Percentiles rank a stretch among this genome's conserved stretches.
Evolutionary conservation across 1,140 invertebrate genomes (phyloP).

Genomic region (Neodiprion lecontei): DNA sequence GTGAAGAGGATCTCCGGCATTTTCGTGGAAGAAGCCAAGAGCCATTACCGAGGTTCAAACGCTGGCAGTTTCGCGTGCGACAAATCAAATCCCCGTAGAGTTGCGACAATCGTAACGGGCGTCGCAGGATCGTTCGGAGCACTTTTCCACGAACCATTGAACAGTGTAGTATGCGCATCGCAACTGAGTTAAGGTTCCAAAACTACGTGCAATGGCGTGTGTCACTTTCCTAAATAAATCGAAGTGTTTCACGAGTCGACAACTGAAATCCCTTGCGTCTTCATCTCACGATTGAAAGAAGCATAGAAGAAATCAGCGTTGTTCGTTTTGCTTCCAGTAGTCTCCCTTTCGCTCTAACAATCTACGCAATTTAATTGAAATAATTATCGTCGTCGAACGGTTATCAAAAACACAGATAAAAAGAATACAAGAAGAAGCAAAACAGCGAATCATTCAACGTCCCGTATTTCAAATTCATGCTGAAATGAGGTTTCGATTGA

Average conservation of each 20-base stretch:
- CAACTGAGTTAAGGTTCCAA: not conserved
- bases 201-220: not conserved
- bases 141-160: not conserved
- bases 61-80: slow-evolving; percentile 29
- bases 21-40: slow-evolving; percentile 38
- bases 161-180: not conserved
- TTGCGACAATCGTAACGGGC: slow-evolving; percentile 41
- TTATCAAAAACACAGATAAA: too few relatives aligned
- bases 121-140: slow-evolving; percentile 24
- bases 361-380: too few relatives aligned
- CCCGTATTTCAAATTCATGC: too few relatives aligned
- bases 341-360: too few relatives aligned
- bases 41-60: slow-evolving; percentile 37
- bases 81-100: slow-evolving; percentile 41
- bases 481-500: too few relatives aligned
- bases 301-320: slow-evolving; percentile 23
- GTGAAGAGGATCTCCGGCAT: not conserved
- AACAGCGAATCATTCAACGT: too few relatives aligned
- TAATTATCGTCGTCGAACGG: too few relatives aligned
- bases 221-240: not conserved
- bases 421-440: too few relatives aligned
- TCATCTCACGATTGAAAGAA: slow-evolving; percentile 39
- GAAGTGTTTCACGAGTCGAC: not conserved
- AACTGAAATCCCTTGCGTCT: slow-evolving; percentile 26
- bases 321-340: not conserved